Base-by-base conservation (phyloP, 1,140 invertebrate genomes). In the Rhyzopertha dominica region DNA sequence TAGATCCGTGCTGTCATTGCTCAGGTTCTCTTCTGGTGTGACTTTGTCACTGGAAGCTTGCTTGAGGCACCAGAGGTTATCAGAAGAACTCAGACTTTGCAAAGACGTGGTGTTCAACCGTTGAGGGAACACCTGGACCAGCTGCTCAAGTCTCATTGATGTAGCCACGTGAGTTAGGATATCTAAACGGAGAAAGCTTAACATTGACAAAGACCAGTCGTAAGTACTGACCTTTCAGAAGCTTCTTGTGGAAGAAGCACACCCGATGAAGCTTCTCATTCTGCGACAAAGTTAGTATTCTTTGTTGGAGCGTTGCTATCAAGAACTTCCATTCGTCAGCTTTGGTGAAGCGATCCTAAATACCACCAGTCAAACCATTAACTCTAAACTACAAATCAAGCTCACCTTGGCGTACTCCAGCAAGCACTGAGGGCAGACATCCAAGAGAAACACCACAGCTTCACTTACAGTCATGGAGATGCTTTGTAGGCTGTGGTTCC, bases 361-460 rank as follows among this genome's bases (percentile, higher is more conserved):
- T 5, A 47, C n/a, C 22, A 28, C 23, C 13, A 0, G 9, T 20
- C 1, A 13, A 14, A n/a, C n/a, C n/a, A n/a, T 12, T 37, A 9
- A 37, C 2, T 34, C 16, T 17, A 9, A 20, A 23, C 7, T 16
- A 2, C n/a, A n/a, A n/a, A n/a, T n/a, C 17, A 22, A n/a, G 62
- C 38, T 54, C 67, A 78, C 77, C 67, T 78, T 76, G 3, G 72
- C 72, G 56, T 74, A 79, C 20, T 74, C 70, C 14, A 76, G 46
- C n/a, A 77, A 45, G 51, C 72, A 74, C 42, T 75, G 74, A 2
- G 77, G 76, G 52, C 75, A 78, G 10, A 69, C 63, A 2, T 77
- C 68, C 22, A 76, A 60, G 5, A 80, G 40, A 26, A 74, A 46
- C 19, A 35, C n/a, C 17, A 62, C 44, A 1, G 58, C 63, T 43